Base-by-base conservation (phyloP, 2,113 vertebrate genomes). In the Corythornis madagascariensis region DNA sequence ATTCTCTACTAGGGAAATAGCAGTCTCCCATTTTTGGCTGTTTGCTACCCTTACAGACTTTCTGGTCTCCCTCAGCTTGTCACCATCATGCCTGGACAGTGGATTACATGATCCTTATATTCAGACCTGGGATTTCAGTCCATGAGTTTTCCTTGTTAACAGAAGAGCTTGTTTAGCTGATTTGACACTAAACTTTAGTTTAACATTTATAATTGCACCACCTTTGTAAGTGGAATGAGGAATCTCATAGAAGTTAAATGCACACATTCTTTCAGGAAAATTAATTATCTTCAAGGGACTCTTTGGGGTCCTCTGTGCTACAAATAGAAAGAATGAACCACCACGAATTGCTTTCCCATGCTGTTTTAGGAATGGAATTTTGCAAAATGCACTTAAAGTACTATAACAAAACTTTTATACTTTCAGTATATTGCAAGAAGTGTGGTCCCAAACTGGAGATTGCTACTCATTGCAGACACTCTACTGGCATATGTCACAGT, bases 51-150 rank as follows among this genome's bases (percentile, higher is more conserved):
- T 59, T 35, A 17, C 6, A 69, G 22, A 25, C 17, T 72, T 90
- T 76, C 53, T 48, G 31, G 35, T 56, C 35, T 73, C 33, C 38
- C 66, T 72, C 31, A n/a, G 10, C 22, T 65, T 65, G 18, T 66
- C 43, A 71, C 21, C 6, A 4, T 63, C 0, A 0, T 42, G 28
- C 19, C 21, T 69, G 28, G 12, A 14, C n/a, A 35, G 38, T 38
- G 40, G 16, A 15, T 78, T 72, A 29, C 13, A 3, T 11, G 55
- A 33, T 33, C 22, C 19, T 52, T 10, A 25, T 29, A 60, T 52
- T 88, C 35, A 63, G 19, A 7, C 25, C 38, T 83, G 29, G 22
- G 12, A 19, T 64, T 85, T 79, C 43, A 69, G 2, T 19, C 53
- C 33, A 9, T 55, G 28, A 64, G 7, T 9, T 29, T 76, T 83